Conservation (phyloP, 2,888 invertebrate genomes). For the Drosophila robusta region DNA sequence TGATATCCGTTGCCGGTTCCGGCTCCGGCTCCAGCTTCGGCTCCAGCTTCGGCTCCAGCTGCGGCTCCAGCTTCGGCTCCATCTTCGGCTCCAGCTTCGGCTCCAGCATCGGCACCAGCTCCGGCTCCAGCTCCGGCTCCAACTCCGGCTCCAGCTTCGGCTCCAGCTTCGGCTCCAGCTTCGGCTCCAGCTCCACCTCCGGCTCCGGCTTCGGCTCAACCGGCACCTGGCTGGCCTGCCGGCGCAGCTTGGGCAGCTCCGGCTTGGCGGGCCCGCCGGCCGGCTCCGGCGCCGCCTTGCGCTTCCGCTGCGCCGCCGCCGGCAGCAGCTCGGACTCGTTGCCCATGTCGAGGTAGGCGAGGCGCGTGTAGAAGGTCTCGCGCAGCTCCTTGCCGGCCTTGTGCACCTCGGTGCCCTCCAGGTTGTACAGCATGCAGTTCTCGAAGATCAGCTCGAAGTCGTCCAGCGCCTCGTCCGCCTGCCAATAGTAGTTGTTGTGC, state of each 20-base stretch:
- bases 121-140: background rate
- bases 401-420: conserved; percentile 18
- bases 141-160: no score
- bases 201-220: background rate
- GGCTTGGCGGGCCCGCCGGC: background rate
- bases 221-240: background rate
- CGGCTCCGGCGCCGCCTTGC: background rate
- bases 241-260: background rate
- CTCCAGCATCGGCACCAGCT: background rate
- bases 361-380: conserved; percentile 4
- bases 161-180: no score
- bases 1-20: background rate
- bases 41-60: no score
- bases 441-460: conserved; percentile 46
- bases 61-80: background rate
- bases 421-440: conserved; percentile 46
- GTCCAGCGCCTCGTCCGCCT: conserved; percentile 36
- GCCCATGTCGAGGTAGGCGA: conserved; percentile 15
- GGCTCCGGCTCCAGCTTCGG: no score
- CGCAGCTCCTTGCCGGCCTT: conserved; percentile 30
- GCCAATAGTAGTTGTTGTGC: conserved; percentile 47
- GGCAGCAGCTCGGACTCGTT: conserved; percentile 32
- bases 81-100: background rate
- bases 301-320: background rate
- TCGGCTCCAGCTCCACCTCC: background rate